A percentile compares a stretch with the other conserved stretches of the same genome.
Conservation (phyloP, 2,797 vertebrate species). For the Phoebastria nigripes region DNA sequence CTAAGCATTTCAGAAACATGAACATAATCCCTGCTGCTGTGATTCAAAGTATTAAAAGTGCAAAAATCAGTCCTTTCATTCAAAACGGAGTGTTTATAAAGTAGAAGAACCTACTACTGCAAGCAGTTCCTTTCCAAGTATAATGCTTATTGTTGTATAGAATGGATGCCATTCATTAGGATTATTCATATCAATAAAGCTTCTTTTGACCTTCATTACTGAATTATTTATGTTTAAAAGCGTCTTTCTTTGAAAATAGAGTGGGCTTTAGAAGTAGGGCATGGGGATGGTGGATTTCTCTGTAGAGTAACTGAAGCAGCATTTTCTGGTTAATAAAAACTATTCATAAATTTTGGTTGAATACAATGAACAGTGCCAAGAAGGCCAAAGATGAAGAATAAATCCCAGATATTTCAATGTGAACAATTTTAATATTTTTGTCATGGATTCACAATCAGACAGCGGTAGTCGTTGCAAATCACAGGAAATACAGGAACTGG, state of each 20-base stretch:
- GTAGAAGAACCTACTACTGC: constrained; percentile 16
- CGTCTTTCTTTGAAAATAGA: constrained; percentile 19
- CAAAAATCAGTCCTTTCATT: constrained; percentile 13
- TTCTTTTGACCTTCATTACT: constrained; percentile 42
- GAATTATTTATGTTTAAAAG: constrained; percentile 48
- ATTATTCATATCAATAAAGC: constrained; percentile 37
- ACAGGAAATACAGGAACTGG: not conserved
- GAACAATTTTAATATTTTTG: constrained; percentile 1
- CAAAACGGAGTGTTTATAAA: constrained; percentile 2
- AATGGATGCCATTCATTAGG: constrained; percentile 29
- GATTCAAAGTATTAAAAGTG: not conserved
- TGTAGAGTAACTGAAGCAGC: not conserved
- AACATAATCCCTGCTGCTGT: not conserved
- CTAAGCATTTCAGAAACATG: not conserved
- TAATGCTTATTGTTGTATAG: constrained; percentile 2
- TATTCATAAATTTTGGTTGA: not conserved
- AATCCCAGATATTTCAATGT: not conserved
- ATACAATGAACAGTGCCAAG: not conserved
- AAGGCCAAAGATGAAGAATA: constrained; percentile 9
- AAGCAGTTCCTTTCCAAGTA: constrained; percentile 30
- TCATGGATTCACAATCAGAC: not conserved
- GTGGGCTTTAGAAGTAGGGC: constrained; percentile 5
- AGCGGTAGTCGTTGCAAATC: not conserved
- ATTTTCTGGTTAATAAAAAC: constrained; percentile 33
- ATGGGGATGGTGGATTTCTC: not conserved